Base-by-base conservation (phyloP, 2,888 invertebrate species). In the Halictus quadricinctus region DNA sequence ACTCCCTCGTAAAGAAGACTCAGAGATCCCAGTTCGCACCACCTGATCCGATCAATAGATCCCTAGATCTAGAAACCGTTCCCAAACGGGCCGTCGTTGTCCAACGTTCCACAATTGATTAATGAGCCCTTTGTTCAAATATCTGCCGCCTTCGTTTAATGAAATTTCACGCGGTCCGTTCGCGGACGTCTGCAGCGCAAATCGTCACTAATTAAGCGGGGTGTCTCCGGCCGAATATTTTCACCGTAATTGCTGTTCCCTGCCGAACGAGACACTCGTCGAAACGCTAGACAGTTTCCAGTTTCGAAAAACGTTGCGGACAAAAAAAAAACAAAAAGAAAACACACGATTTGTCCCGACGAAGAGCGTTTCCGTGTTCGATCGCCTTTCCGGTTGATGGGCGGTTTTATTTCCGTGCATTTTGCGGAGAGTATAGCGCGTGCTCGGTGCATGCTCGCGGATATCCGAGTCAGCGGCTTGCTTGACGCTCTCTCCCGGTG, bases 381-480 rank as follows among this genome's bases (percentile, higher is more conserved):
- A 64, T 29, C 64, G 29, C 64, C 64, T 60, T 60, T 60, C 60
- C 60, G 60, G 60, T 13, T 13, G 60, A 60, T 21, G 12, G 60
- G 25, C n/a, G 13, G n/a, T 25, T 60, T 60, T 60, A 60, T 60
- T 12, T 60, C 25, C 60, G 60, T 12, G 64, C 29, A 29, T 64
- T 64, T 15, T 13, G 64, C 64, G 64, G 29, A 7, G 29, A 50
- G 70, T 48, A 60, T 25, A 41, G n/a, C 50, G 8, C 21, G 18
- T 25, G n/a, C 72, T 79, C 36, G 60, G 36, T 75, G 48, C 29
- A 69, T 43, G 29, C 13, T 50, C 64, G 64, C 50, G 36, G 25
- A 83, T 81, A 73, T 74, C 50, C 81, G 58, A 50, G 66, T 69
- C 66, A 69, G 50, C 66, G 83, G 58, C 43, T 66, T 64, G 64